Evolutionary conservation across 2,797 vertebrate genomes (phyloP).

Genomic region (Chloroceryle amazona): DNA sequence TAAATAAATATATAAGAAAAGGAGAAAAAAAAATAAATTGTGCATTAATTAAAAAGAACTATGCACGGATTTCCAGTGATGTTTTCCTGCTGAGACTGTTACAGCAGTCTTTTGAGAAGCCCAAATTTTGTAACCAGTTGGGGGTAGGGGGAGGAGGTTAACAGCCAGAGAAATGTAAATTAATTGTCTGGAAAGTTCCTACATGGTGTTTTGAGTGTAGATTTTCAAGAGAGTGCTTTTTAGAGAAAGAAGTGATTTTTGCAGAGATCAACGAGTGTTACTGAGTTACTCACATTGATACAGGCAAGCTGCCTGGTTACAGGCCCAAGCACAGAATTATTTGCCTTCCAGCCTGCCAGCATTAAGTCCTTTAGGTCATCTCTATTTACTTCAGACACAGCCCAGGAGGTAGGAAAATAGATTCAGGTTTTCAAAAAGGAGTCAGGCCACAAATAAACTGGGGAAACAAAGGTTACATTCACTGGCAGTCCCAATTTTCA

Average conservation of each 20-base stretch:
- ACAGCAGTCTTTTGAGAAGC: background rate
- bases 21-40: too few relatives aligned
- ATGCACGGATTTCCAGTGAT: background rate
- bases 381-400: constrained; percentile 22
- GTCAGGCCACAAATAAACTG: background rate
- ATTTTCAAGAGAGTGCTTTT: constrained; percentile 45
- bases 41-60: background rate
- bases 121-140: background rate
- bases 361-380: constrained; percentile 35
- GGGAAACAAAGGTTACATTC: background rate
- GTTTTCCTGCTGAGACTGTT: background rate
- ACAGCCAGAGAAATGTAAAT: constrained; percentile 1
- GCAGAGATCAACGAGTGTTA: constrained; percentile 7
- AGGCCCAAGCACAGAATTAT: constrained; percentile 38
- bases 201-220: background rate
- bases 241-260: constrained; percentile 38
- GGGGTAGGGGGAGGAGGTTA: background rate
- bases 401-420: background rate
- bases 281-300: constrained; percentile 50
- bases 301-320: constrained; percentile 45
- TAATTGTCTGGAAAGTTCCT: constrained; percentile 30
- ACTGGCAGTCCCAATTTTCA: background rate
- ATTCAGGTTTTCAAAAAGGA: background rate
- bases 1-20: background rate
- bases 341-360: constrained; percentile 26